phyloP scores from a whole-genome alignment of 2,113 vertebrate species.

The Amblyopsis rosae region DNA sequence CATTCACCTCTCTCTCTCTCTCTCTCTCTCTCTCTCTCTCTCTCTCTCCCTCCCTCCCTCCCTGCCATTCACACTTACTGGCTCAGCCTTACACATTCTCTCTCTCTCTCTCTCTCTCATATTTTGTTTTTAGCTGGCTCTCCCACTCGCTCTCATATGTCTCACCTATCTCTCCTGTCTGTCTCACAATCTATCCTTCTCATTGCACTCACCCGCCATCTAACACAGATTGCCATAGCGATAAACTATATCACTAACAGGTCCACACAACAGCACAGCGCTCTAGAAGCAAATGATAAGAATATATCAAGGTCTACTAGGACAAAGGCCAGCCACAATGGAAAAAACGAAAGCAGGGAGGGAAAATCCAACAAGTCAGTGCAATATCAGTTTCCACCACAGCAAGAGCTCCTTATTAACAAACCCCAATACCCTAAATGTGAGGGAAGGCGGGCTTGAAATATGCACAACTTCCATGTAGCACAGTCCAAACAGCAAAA shows the following conservation, averaged over 20 bases:
- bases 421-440: conserved; percentile 32
- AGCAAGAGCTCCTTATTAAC: conserved; percentile 38
- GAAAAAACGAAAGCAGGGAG: conserved; percentile 1
- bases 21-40: not conserved
- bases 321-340: conserved; percentile 39
- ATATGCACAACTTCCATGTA: conserved; percentile 35
- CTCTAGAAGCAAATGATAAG: conserved; percentile 33
- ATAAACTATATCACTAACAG: conserved; percentile 43
- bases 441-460: conserved; percentile 34
- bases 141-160: not conserved
- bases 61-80: conserved; percentile 18
- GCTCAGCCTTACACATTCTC: not conserved
- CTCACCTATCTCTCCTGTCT: not conserved
- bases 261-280: conserved; percentile 31
- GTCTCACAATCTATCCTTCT: conserved; percentile 14
- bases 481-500: conserved; percentile 45
- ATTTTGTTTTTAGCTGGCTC: not conserved
- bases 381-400: conserved; percentile 66
- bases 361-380: conserved; percentile 68
- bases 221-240: conserved; percentile 38
- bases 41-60: not conserved
- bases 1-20: conserved; percentile 13
- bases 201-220: conserved; percentile 29
- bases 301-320: conserved; percentile 21
- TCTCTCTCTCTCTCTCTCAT: not conserved